phyloP scores from a whole-genome alignment of 2,888 invertebrate genomes.

The Falcaria lacertinaria region DNA sequence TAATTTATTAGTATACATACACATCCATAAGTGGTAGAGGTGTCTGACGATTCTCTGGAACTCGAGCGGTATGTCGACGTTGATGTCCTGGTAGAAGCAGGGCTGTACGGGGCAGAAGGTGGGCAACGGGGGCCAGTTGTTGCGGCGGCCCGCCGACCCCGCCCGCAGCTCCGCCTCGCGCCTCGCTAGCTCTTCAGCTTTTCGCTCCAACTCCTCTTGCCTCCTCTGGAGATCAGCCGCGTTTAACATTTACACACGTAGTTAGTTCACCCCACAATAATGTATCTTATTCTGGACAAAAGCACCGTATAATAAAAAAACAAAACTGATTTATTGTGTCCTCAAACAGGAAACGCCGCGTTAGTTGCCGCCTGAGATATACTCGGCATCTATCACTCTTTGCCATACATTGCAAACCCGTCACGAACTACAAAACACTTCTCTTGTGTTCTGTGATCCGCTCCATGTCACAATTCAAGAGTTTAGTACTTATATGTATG shows the following conservation, averaged over 20 bases:
- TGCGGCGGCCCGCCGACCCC: constrained; percentile 84
- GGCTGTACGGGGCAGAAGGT: constrained; percentile 95
- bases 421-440: no score
- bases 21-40: constrained; percentile 97
- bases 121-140: constrained; percentile 99
- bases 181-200: constrained; percentile 92
- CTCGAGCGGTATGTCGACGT: constrained; percentile 98
- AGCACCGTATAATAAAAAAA: no score
- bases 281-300: constrained; percentile 1
- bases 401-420: no score
- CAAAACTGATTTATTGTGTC: no score
- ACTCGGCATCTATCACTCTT: no score
- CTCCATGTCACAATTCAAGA: no score
- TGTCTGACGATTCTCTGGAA: constrained; percentile 98
- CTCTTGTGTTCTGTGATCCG: no score
- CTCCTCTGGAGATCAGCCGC: constrained; percentile 81
- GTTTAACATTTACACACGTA: constrained; percentile 11
- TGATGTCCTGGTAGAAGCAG: constrained; percentile 99
- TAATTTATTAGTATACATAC: constrained; percentile 90
- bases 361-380: no score
- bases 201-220: constrained; percentile 94
- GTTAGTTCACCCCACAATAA: no score
- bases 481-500: no score
- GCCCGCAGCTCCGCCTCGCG: constrained; percentile 91
- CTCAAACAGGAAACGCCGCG: no score